Conservation (phyloP, 1,140 invertebrate genomes). For the Pinna nobilis region DNA sequence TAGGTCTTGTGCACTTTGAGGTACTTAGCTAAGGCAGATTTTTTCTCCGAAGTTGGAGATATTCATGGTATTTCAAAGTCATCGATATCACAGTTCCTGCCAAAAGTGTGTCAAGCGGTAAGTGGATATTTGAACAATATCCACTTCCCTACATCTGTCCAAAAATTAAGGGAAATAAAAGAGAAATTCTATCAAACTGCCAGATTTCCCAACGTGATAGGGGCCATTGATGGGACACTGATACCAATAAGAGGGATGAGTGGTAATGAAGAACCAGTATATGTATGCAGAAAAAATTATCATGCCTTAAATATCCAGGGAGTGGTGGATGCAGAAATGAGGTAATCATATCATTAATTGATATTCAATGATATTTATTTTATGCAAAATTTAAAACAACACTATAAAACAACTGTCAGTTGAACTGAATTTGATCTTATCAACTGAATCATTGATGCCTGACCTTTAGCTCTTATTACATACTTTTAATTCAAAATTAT, state of each 20-base stretch:
- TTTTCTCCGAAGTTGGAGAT: conserved; percentile 33
- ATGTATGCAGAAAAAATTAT: conserved; percentile 27
- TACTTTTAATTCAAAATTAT: too few relatives aligned
- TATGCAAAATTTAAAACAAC: too few relatives aligned
- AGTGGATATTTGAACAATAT: conserved; percentile 20
- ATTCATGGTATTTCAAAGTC: conserved; percentile 37
- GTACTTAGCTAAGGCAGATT: conserved; percentile 36
- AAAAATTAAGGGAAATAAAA: conserved; percentile 12
- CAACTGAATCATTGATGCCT: too few relatives aligned
- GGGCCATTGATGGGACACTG: conserved; percentile 26
- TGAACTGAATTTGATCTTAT: too few relatives aligned
- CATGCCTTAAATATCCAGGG: conserved; percentile 36
- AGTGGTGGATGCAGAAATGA: conserved; percentile 3
- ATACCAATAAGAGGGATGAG: conserved; percentile 15
- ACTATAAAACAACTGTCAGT: too few relatives aligned
- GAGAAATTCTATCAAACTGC: conserved; percentile 23
- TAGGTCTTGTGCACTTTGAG: conserved; percentile 23
- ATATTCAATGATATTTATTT: too few relatives aligned
- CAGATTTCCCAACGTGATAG: conserved; percentile 23
- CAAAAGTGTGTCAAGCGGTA: conserved; percentile 1
- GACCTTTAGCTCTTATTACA: too few relatives aligned
- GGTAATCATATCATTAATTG: too few relatives aligned
- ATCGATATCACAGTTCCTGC: not conserved
- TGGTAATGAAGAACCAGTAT: conserved; percentile 21
- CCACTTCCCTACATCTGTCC: not conserved